phyloP scores from a whole-genome alignment of 1,140 invertebrate species.

The Pogonus chalceus region DNA sequence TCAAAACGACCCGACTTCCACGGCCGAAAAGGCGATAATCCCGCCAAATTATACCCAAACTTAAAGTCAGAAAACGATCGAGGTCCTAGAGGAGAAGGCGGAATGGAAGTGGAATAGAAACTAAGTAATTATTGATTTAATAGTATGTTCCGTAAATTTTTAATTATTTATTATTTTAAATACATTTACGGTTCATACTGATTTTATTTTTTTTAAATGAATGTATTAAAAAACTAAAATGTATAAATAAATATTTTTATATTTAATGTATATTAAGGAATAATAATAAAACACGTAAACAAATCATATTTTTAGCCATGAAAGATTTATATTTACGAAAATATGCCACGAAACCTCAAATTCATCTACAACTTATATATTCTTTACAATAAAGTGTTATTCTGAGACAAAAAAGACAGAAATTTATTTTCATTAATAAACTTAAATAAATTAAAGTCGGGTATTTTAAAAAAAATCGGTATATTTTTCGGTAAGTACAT shows the following conservation, averaged over 20 bases:
- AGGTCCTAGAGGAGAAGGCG: slow-evolving; percentile 19
- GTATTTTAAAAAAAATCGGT: too few species aligned
- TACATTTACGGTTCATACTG: not conserved
- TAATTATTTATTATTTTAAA: slow-evolving; percentile 7
- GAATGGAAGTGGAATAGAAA: slow-evolving; percentile 26
- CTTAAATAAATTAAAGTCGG: too few species aligned
- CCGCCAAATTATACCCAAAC: slow-evolving; percentile 71
- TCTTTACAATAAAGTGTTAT: slow-evolving; percentile 14
- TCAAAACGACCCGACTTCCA: slow-evolving; percentile 66
- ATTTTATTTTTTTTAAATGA: not conserved
- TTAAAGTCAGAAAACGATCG: slow-evolving; percentile 43
- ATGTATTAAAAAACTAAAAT: too few species aligned
- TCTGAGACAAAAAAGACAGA: slow-evolving; percentile 5
- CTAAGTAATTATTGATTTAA: too few species aligned
- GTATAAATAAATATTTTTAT: slow-evolving; percentile 1
- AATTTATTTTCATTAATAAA: slow-evolving; percentile 11
- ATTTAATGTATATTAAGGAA: not conserved
- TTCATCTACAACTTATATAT: slow-evolving; percentile 34
- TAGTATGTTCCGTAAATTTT: too few species aligned
- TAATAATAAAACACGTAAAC: not conserved
- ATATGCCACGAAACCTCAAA: slow-evolving; percentile 36
- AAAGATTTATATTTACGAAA: slow-evolving; percentile 37
- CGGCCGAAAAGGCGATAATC: slow-evolving; percentile 54
- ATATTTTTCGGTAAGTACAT: too few species aligned
- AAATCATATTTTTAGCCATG: slow-evolving; percentile 21